phyloP scores from a whole-genome alignment of 2,888 invertebrate species.

The Drosophila birchii region DNA sequence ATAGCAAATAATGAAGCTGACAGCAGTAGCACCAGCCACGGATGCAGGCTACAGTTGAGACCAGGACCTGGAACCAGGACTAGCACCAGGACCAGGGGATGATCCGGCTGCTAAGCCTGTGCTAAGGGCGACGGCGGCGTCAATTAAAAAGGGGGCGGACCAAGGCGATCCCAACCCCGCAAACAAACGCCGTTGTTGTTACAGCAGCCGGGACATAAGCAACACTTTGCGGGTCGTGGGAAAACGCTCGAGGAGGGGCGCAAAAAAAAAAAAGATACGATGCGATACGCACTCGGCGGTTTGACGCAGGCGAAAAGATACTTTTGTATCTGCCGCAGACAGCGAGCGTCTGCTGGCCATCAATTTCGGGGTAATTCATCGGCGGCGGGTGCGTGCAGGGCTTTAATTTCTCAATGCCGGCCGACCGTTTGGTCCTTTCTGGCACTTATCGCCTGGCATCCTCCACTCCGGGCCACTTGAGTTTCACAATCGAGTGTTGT shows the following conservation, averaged over 20 bases:
- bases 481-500: conserved; percentile 66
- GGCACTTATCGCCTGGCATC: conserved; percentile 69
- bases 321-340: conserved; percentile 74
- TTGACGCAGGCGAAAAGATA: conserved; percentile 70
- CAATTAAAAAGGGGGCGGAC: conserved; percentile 70
- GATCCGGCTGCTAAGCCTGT: conserved; percentile 72
- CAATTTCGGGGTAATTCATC: conserved; percentile 65
- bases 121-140: conserved; percentile 58
- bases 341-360: conserved; percentile 78
- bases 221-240: conserved; percentile 80
- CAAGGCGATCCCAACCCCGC: conserved; percentile 10
- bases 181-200: conserved; percentile 58
- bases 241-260: conserved; percentile 49
- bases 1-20: conserved; percentile 81
- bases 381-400: conserved; percentile 66
- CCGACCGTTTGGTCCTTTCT: conserved; percentile 44
- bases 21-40: conserved; percentile 50
- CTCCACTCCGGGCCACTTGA: conserved; percentile 63
- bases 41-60: background rate
- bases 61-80: background rate
- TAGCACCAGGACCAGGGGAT: conserved; percentile 61
- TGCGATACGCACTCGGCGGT: conserved; percentile 65
- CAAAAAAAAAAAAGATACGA: conserved; percentile 1
- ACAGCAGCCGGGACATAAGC: conserved; percentile 76
- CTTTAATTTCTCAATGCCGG: conserved; percentile 80